Evolutionary conservation across 2,888 invertebrate species (phyloP).

Genomic region (Lepidocyrtinus sp.): DNA sequence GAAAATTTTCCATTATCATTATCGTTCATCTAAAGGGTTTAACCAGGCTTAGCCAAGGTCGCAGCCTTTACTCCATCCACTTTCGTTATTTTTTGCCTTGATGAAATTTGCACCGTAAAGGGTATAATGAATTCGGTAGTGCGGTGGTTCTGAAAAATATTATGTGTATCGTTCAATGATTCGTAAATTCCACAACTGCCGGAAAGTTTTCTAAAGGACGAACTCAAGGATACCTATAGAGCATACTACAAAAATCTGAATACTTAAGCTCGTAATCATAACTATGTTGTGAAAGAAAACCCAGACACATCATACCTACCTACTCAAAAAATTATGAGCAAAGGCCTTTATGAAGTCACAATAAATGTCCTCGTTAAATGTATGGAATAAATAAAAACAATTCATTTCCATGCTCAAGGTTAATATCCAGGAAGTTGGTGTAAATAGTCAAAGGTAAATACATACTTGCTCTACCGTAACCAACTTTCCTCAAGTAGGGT

Average conservation of each 20-base stretch:
- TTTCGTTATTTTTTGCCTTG: slow-evolving; percentile 13
- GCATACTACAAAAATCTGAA: no score
- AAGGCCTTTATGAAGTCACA: neutral
- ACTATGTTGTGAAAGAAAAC: no score
- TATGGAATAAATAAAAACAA: slow-evolving; percentile 12
- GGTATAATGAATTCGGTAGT: slow-evolving; percentile 1
- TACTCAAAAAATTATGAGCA: neutral
- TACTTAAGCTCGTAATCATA: no score
- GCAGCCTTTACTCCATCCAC: neutral
- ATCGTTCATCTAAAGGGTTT: neutral
- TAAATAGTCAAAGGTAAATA: neutral
- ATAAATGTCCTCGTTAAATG: neutral
- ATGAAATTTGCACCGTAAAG: neutral
- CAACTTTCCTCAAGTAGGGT: neutral
- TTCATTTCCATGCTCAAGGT: neutral
- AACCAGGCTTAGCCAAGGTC: neutral
- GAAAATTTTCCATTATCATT: no score
- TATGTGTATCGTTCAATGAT: neutral
- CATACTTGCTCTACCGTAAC: neutral
- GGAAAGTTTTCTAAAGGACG: slow-evolving; percentile 24
- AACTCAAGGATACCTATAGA: slow-evolving; percentile 24
- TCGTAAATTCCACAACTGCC: neutral
- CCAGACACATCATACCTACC: no score
- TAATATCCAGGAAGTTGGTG: slow-evolving; percentile 13
- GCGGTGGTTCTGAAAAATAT: neutral